Base-by-base conservation (phyloP, 2,888 invertebrate genomes). In the Helobdella robusta region DNA sequence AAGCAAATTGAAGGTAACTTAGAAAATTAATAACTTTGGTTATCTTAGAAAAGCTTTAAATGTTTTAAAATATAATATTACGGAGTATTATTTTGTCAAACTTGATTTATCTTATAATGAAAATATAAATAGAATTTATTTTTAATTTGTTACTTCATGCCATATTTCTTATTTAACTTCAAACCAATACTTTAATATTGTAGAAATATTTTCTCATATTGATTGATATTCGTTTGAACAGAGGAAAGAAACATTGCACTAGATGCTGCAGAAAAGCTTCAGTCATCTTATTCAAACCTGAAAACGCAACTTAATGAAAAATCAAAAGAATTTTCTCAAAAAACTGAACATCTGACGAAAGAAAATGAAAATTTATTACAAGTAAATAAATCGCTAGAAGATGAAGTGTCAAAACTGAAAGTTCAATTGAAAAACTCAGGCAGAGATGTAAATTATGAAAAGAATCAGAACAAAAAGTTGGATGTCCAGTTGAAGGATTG, bases 221-320 rank as follows among this genome's bases (percentile, higher is more conserved):
- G n/a, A n/a, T n/a, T n/a, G n/a, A n/a, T n/a, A n/a, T n/a, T n/a
- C n/a, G n/a, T n/a, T n/a, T n/a, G n/a, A n/a, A 56, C 48, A 62
- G 62, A 50, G 18, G 62, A 62, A 20, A 46, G 62, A 62, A 62
- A 62, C 50, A 30, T 62, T 5, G 62, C 62, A 2, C 35, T 62
- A 30, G 34, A 25, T 32, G 50, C 50, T 50, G 62, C 62, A 50
- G 62, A 62, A 30, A n/a, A 46, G n/a, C 18, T 62, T n/a, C 62
- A 62, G 30, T 6, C 30, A 4, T 44, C 44, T 23, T 30, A 50
- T n/a, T n/a, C 32, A 28, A 32, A 62, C 46, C 50, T 48, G 5
- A 62, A 32, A 34, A 32, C 28, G 23, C 62, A 62, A 30, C 28
- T 50, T 20, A 11, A n/a, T 20, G 15, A 28, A 8, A 28, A 62